Evolutionary conservation across 1,140 invertebrate species (phyloP).

Genomic region (Caenorhabditis elegans): DNA sequence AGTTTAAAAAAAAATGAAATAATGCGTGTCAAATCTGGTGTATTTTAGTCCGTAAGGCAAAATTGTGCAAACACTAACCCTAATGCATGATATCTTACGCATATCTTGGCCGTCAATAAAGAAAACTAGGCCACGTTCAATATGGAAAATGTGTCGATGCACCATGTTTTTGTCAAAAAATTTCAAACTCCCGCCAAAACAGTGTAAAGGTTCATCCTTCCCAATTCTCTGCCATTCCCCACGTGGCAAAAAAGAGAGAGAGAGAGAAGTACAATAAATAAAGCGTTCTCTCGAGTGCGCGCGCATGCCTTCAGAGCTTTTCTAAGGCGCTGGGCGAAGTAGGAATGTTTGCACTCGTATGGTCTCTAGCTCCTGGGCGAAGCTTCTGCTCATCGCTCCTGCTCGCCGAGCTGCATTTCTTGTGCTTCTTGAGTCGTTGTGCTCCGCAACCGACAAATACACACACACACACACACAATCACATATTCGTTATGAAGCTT

Average conservation of each 20-base stretch:
- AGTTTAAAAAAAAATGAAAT: too few relatives aligned
- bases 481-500: constrained; percentile 30
- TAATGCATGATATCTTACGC: too few relatives aligned
- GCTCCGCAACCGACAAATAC: constrained; percentile 26
- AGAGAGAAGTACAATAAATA: constrained; percentile 19
- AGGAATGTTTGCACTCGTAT: not conserved
- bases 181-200: too few relatives aligned
- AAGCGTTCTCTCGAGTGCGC: constrained; percentile 13
- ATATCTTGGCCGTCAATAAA: too few relatives aligned
- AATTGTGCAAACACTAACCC: too few relatives aligned
- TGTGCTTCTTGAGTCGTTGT: constrained; percentile 28
- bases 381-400: constrained; percentile 6
- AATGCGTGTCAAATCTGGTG: too few relatives aligned
- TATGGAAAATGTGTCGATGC: too few relatives aligned
- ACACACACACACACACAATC: constrained; percentile 15
- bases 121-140: too few relatives aligned
- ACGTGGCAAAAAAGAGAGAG: not conserved
- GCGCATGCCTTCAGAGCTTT: constrained; percentile 13
- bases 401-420: constrained; percentile 21
- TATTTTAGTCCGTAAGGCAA: too few relatives aligned
- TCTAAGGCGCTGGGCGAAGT: not conserved
- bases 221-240: constrained; percentile 10
- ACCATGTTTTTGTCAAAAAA: too few relatives aligned
- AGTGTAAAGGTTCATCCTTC: too few relatives aligned
- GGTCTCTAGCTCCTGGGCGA: not conserved